Evolutionary conservation across 2,888 invertebrate species (phyloP), one percentile per base, ranked within the genome.

Genomic region (Epinotia demarniana): DNA sequence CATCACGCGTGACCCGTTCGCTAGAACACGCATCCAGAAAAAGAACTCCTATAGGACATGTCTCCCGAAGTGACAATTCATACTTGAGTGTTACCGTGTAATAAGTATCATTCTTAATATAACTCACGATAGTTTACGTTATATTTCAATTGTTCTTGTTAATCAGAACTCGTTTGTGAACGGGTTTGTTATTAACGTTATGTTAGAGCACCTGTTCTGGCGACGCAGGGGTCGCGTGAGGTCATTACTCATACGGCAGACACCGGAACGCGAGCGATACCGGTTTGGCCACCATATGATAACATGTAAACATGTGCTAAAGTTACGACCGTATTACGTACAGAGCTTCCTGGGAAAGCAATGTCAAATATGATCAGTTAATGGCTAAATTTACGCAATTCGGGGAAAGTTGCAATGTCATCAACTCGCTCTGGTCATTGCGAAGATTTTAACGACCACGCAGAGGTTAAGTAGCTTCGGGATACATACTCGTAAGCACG

Each of bases 221-320:
- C 75, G 79, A 68, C 80, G 77, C 81, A 81, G 84, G 86, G 90
- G 88, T 88, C 90, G 85, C 79, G 80, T 82, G 89, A 89, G 92
- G 89, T 91, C 90, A 85, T 90, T 90, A 85, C 86, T 89, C 88
- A 87, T 84, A 85, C 82, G 86, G 55, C 55, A 55, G 74, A 81
- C 83, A 84, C 84, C 81, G 83, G 83, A 81, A 81, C 77, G 74
- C 81, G 79, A 73, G 70, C 78, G 70, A 57, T 85, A 91, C 92
- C 90, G 90, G 93, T 93, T 89, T 86, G 86, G 86, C 90, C 77
- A 85, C 89, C 90, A 91, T 87, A 86, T 92, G 93, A 87, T 85
- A 85, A 82, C 82, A 84, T 83, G 83, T 82, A 84, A 83, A 84
- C 83, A 86, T 81, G 80, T 77, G 79, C 81, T 80, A 82, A 83